Base-by-base conservation (phyloP, 2,113 vertebrate species). In the Pelecanoides urinatrix region DNA sequence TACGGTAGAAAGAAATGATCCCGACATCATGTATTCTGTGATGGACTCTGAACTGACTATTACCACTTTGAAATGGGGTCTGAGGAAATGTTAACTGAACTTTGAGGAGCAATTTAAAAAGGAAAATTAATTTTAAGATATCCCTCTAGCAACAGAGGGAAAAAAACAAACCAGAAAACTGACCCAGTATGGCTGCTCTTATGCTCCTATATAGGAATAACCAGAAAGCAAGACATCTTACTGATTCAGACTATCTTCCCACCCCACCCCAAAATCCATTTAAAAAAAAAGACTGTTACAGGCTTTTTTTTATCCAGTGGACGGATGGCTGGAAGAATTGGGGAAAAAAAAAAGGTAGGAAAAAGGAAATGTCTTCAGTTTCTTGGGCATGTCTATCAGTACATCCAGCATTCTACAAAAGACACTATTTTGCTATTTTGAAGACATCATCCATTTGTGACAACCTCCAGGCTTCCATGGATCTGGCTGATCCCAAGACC, bases 301-400 rank as follows among this genome's bases (percentile, higher is more conserved):
- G 26, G 8, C 0, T 13, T 22, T 36, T 36, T 52, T 27, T 5
- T 6, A 47, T 67, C 4, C 6, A 67, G 2, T 32, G 6, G 16
- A 55, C 30, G 21, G 77, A 61, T 56, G 13, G 2, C 30, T 74
- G 26, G 13, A 27, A 89, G 40, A 89, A 78, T 5, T 61, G 8
- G 5, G 5, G 21, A 21, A 22, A 42, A 9, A 6, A 36, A 40
- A 25, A 42, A 30, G 2, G 16, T 17, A 25, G 5, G 10, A 15
- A 61, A 40, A 22, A 61, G 6, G 21, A 50, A 58, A 12, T 16
- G 8, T 50, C 27, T 72, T 74, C 62, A 17, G 11, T 52, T 73
- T 86, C 40, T 19, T 70, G 36, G 11, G 6, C 8, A 30, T 9
- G 2, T 76, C 20, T 34, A 17, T 17, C 40, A 36, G 7, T 73